Evolutionary conservation across 35 echinoderm and acorn worm species (phyloP), one percentile per base, ranked within the genome.

Genomic region (Nesometra sesokonis): DNA sequence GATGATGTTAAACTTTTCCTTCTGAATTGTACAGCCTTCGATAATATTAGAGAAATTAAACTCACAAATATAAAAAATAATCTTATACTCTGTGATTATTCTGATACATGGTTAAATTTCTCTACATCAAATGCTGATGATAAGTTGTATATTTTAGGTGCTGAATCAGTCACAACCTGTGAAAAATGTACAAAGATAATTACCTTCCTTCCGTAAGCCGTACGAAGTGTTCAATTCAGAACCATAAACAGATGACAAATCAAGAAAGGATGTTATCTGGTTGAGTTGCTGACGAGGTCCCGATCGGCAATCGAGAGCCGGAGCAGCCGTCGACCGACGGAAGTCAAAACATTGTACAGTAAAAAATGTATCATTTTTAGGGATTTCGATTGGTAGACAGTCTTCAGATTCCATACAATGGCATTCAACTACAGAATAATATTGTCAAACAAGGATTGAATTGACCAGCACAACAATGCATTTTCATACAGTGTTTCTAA

Each of bases 241-340:
- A 5, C 95, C 95, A 76, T 97, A 97, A 57, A 94, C 76, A n/a
- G 78, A 84, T 19, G 95, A 97, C 32, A 37, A 86, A 77, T 97
- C 95, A 36, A 94, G 13, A 81, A 86, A 97, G 0, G 92, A 97
- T n/a, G 89, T 93, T 35, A 91, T 83, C 52, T 91, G 89, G 35
- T 93, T 97, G 36, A 97, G 77, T 83, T 97, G 95, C 27, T 97
- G 93, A 47, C 95, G 90, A 30, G 91, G 85, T 29, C 88, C 91
- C 11, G 88, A 88, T 33, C 47, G 38, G 57, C 94, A 97, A 83
- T 93, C 78, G n/a, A 30, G n/a, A 32, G 46, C 85, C n/a, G 91
- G 89, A 13, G 84, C 86, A 3, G 94, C 85, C 11, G 89, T 27
- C 19, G 94, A 97, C 27, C 94, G 88, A 3, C 36, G 57, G 76